Evolutionary conservation across 2,888 invertebrate species (phyloP).

Genomic region (Alsophila aescularia): DNA sequence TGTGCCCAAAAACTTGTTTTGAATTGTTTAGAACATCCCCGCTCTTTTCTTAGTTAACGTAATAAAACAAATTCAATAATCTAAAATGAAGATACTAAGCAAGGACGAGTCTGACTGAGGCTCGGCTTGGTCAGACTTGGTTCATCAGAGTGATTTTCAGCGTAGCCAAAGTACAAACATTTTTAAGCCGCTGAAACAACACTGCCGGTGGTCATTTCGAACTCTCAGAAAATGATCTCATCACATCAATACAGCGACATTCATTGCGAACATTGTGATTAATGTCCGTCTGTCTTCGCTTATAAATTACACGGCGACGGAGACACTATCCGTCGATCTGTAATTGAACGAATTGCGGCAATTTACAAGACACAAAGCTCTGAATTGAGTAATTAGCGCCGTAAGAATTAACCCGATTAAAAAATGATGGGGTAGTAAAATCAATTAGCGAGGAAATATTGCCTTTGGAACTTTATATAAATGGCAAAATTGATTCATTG

Average conservation of each 20-base stretch:
- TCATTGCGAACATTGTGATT: conserved; percentile 63
- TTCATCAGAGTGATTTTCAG: too few species aligned
- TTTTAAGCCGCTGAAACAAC: conserved; percentile 1
- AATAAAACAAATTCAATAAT: too few species aligned
- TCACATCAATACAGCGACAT: conserved; percentile 47
- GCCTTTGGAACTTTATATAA: background rate
- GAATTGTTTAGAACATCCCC: too few species aligned
- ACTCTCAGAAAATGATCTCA: conserved; percentile 59
- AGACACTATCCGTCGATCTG: conserved; percentile 71
- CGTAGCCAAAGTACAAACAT: too few species aligned
- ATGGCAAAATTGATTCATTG: too few species aligned
- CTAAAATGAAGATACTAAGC: too few species aligned
- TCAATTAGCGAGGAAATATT: conserved; percentile 30
- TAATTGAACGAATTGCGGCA: conserved; percentile 75
- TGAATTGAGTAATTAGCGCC: conserved; percentile 73
- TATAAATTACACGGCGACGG: conserved; percentile 56
- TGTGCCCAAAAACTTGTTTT: too few species aligned
- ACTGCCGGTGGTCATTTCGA: background rate
- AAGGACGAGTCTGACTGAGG: too few species aligned
- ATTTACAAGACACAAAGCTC: conserved; percentile 53
- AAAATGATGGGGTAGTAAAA: conserved; percentile 52
- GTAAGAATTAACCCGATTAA: conserved; percentile 54
- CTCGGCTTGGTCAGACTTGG: too few species aligned
- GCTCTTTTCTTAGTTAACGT: too few species aligned
- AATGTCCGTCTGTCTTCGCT: conserved; percentile 55